Evolutionary conservation across 2,888 invertebrate species (phyloP).

Genomic region (Philereme vetulata): DNA sequence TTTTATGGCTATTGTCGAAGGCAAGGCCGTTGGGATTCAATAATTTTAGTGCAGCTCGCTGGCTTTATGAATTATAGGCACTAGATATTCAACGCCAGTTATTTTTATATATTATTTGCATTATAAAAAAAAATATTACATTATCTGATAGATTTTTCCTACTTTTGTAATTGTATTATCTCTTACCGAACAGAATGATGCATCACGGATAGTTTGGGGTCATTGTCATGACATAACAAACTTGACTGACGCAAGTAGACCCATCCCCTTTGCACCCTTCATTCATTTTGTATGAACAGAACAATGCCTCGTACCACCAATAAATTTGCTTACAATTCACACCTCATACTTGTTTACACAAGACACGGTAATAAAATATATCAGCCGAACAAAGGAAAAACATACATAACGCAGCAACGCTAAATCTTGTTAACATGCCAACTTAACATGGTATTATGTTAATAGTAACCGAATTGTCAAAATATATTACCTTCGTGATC

Average conservation of each 20-base stretch:
- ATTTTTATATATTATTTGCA: too few species aligned
- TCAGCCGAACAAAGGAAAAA: conserved; percentile 75
- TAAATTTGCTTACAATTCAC: conserved; percentile 79
- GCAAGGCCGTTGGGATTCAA: conserved; percentile 55
- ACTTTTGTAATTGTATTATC: not conserved
- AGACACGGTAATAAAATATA: conserved; percentile 78
- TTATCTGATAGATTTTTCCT: too few species aligned
- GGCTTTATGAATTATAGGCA: conserved; percentile 33
- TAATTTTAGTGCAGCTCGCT: conserved; percentile 41
- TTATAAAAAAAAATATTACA: too few species aligned
- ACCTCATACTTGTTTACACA: conserved; percentile 80
- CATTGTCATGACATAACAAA: conserved; percentile 36
- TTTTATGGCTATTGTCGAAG: conserved; percentile 71
- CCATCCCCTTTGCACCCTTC: conserved; percentile 56
- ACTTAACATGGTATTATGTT: conserved; percentile 65
- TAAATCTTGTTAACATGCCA: conserved; percentile 65
- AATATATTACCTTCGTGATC: conserved; percentile 62
- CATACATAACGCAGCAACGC: conserved; percentile 59
- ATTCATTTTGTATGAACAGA: conserved; percentile 49
- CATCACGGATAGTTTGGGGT: conserved; percentile 28
- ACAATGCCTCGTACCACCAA: conserved; percentile 72
- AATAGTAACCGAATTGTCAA: conserved; percentile 76
- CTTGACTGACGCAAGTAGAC: conserved; percentile 36
- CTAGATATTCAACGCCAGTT: too few species aligned
- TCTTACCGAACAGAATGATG: not conserved